Percentiles rank a stretch among this genome's conserved stretches.
These are phyloP conservation scores for Caenorhabditis latens DNA, from an alignment of 1,140 invertebrate genomes.

Conservation along the genomic window DNA sequence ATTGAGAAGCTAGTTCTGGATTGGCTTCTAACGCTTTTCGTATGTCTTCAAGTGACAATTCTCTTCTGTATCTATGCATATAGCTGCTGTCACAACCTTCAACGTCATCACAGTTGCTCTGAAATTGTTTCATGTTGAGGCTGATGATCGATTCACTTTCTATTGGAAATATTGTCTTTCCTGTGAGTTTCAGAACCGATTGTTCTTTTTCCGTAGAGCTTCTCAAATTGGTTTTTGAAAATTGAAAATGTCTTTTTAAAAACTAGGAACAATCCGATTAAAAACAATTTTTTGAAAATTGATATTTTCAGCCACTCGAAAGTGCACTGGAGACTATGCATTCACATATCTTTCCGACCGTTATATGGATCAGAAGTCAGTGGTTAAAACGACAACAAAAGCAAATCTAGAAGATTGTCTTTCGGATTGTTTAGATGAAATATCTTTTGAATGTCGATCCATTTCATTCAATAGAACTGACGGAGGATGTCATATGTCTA, in stretches of 20 bases:
- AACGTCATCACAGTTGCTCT: constrained; percentile 60
- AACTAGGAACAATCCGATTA: no score
- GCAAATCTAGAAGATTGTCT: constrained; percentile 75
- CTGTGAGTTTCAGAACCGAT: constrained; percentile 66
- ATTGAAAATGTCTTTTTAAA: no score
- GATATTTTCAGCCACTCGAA: constrained; percentile 71
- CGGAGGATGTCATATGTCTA: constrained; percentile 75
- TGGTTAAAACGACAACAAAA: constrained; percentile 63
- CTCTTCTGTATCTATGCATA: constrained; percentile 65
- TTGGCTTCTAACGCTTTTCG: constrained; percentile 73
- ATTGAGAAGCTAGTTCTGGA: constrained; percentile 71
- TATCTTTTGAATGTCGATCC: constrained; percentile 69
- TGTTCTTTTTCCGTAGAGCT: constrained; percentile 11
- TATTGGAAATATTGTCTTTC: constrained; percentile 78
- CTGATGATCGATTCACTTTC: constrained; percentile 77
- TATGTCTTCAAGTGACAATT: constrained; percentile 75
- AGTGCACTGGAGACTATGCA: constrained; percentile 75
- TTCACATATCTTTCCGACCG: constrained; percentile 78
- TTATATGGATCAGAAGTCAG: constrained; percentile 72
- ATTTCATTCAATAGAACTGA: constrained; percentile 77
- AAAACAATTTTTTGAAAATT: not conserved
- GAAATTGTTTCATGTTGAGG: constrained; percentile 70
- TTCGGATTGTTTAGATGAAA: constrained; percentile 75
- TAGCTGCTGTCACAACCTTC: constrained; percentile 62
- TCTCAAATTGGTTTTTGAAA: no score